Base-by-base conservation (phyloP, 2,113 vertebrate species). In the Phrynosoma blainvillii region DNA sequence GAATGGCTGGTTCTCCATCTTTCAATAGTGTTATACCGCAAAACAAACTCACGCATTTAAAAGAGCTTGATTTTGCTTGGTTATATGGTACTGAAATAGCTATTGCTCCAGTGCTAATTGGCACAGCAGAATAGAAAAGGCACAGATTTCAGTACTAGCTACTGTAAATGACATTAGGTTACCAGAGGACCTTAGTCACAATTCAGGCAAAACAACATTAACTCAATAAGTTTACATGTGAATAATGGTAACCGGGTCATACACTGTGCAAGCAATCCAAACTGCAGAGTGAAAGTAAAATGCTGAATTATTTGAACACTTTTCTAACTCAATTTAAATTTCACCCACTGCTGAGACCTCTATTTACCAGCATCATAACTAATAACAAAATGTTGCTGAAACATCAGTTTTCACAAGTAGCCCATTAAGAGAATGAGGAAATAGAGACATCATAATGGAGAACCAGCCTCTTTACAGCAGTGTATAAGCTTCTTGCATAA, bases 381-480 rank as follows among this genome's bases (percentile, higher is more conserved):
- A 95, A 96, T 95, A 94, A 95, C 88, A 91, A 85, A 94, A 94
- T 93, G 93, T 90, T 96, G 93, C 91, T 91, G 94, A 95, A 95
- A 94, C 12, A 82, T 95, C 93, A 93, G 91, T 94, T 95, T 94
- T 94, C 91, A 91, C 1, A n/a, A 94, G 93, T 90, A 93, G 89
- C 84, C 91, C 87, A 93, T 95, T 94, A 95, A 85, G 74, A 93
- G 91, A 93, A 92, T 82, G 93, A 92, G 91, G 80, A 88, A 93
- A 93, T 87, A 91, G 90, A 96, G 90, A 93, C 87, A 94, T 95
- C 93, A 91, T 82, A 94, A 89, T 93, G 94, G 92, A 93, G 94
- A 95, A 93, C 88, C 91, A 95, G 93, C 88, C 93, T 14, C 94
- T 86, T 95, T 95, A 93, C 90, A 95, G 93, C 89, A 89, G 91